Conservation (phyloP, 2,888 invertebrate genomes). For the Xanthia togata region DNA sequence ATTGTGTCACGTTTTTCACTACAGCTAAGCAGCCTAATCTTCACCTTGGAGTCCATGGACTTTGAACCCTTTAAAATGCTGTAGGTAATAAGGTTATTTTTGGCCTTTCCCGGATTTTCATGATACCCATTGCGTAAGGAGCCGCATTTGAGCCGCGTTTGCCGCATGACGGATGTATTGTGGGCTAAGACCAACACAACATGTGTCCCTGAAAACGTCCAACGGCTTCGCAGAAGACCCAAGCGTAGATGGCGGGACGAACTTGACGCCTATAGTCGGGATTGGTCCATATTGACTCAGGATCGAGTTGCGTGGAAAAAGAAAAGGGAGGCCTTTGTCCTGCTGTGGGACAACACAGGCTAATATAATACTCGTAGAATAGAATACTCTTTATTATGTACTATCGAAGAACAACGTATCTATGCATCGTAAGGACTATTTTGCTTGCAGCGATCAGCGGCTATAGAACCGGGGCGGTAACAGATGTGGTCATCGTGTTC, state of each 20-base stretch:
- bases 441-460: too few relatives aligned
- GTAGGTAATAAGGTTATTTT: neutral
- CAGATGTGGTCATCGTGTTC: too few relatives aligned
- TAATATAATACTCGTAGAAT: neutral
- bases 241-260: neutral
- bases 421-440: too few relatives aligned
- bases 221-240: neutral
- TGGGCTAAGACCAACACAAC: too few relatives aligned
- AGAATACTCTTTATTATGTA: too few relatives aligned
- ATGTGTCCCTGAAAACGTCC: neutral
- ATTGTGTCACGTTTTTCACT: slow-evolving; percentile 9
- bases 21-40: slow-evolving; percentile 1
- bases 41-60: neutral
- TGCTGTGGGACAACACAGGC: neutral
- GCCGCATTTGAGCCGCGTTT: neutral
- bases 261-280: neutral
- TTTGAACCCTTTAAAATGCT: neutral
- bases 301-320: neutral
- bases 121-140: too few relatives aligned
- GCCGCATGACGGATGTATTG: neutral
- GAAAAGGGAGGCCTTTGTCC: neutral
- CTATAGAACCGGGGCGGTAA: too few relatives aligned
- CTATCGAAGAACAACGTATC: too few relatives aligned
- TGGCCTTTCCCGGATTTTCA: neutral
- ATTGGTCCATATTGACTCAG: neutral